Evolutionary conservation across 2,888 invertebrate genomes (phyloP).

Genomic region (Fragum whitleyi): DNA sequence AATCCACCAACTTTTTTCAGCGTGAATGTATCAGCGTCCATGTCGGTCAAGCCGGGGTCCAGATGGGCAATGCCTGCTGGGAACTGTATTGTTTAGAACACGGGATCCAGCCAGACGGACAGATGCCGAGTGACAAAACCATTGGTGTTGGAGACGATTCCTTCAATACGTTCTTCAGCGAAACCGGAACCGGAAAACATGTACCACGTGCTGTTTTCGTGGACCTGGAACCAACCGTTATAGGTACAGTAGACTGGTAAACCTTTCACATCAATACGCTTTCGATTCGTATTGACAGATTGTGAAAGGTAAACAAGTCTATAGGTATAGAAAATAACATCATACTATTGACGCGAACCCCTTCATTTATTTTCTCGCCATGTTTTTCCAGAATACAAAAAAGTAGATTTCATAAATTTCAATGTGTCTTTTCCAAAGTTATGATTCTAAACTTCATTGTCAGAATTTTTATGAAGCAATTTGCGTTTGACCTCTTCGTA

Average conservation of each 20-base stretch:
- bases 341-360: too few relatives aligned
- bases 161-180: constrained; percentile 15
- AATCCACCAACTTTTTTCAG: not conserved
- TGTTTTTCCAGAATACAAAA: too few relatives aligned
- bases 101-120: constrained; percentile 6
- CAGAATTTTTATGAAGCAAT: too few relatives aligned
- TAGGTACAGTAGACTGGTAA: not conserved
- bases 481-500: too few relatives aligned
- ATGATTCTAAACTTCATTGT: too few relatives aligned
- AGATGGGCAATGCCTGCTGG: constrained; percentile 27
- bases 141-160: constrained; percentile 7
- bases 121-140: constrained; percentile 12
- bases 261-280: not conserved
- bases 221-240: constrained; percentile 16
- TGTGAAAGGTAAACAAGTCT: too few relatives aligned
- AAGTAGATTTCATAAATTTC: too few relatives aligned
- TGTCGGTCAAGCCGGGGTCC: constrained; percentile 23
- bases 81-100: constrained; percentile 20
- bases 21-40: constrained; percentile 16
- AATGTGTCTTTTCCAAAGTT: too few relatives aligned
- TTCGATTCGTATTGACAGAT: too few relatives aligned
- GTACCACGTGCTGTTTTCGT: constrained; percentile 13
- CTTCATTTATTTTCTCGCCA: too few relatives aligned
- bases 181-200: constrained; percentile 9
- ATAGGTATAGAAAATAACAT: too few relatives aligned